These are phyloP conservation scores for Cyprinodon tularosa DNA, from an alignment of 2,113 vertebrate genomes.

Conservation along the genomic window DNA sequence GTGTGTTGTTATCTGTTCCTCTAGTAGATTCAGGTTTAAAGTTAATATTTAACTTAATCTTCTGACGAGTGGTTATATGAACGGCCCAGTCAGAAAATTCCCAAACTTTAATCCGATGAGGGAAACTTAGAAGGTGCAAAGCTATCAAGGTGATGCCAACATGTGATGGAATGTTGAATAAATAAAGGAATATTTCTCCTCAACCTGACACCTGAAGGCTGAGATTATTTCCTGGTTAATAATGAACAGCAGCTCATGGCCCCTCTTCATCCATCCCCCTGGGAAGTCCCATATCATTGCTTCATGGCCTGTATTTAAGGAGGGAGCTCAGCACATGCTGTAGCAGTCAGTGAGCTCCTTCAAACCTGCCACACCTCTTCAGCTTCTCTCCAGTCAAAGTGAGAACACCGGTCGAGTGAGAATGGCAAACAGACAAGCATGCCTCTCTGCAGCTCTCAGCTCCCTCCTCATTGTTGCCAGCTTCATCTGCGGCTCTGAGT, in stretches of 20 bases:
- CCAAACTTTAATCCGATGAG: accelerated
- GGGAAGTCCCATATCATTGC: constrained; percentile 35
- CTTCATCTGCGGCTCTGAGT: constrained; percentile 30
- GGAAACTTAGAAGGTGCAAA: too few relatives aligned
- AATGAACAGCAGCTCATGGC: background rate
- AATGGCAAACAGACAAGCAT: constrained; percentile 39
- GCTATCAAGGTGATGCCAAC: too few relatives aligned
- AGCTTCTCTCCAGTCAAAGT: constrained; percentile 6
- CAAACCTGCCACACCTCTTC: background rate
- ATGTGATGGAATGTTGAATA: too few relatives aligned
- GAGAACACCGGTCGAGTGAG: background rate
- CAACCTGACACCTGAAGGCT: background rate
- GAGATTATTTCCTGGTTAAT: background rate
- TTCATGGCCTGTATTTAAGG: constrained; percentile 11
- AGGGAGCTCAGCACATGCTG: accelerated
- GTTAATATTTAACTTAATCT: too few relatives aligned
- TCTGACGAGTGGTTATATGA: too few relatives aligned
- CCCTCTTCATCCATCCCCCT: background rate
- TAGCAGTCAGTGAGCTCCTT: background rate
- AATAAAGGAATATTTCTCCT: background rate
- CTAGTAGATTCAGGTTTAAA: too few relatives aligned
- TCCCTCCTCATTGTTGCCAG: constrained; percentile 35
- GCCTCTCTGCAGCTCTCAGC: constrained; percentile 29
- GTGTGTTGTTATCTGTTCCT: accelerated
- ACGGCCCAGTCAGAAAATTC: accelerated